phyloP scores from a whole-genome alignment of 92 coral and sea anemone species.

The Blastomussa wellsi region DNA sequence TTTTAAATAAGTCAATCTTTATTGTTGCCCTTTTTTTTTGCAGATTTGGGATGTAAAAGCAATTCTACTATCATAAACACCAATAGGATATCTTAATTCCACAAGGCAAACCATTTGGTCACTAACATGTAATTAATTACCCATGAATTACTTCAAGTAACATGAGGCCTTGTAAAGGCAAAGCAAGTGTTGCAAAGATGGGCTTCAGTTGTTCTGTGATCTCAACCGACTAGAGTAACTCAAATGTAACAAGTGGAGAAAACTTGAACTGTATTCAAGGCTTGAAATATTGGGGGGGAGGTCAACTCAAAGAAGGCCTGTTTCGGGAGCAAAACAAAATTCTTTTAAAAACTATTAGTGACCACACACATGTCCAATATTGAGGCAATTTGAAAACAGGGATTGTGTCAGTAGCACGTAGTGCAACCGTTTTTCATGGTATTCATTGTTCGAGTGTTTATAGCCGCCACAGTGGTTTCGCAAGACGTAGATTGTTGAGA shows the following conservation, averaged over 20 bases:
- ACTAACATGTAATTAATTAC: background rate
- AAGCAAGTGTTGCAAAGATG: background rate
- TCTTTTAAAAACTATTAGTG: background rate
- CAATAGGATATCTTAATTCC: background rate
- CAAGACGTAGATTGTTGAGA: too few relatives aligned
- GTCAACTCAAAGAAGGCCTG: background rate
- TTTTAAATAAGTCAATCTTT: too few relatives aligned
- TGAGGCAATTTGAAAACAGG: background rate
- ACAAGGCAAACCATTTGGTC: background rate
- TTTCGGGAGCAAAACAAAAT: background rate
- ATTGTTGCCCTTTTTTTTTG: constrained; percentile 23
- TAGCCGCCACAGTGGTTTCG: too few relatives aligned
- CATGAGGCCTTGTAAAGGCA: background rate
- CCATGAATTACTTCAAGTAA: background rate
- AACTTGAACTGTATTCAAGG: background rate
- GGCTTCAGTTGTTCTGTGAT: background rate
- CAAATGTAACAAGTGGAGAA: background rate
- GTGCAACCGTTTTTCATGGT: too few relatives aligned
- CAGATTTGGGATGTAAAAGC: constrained; percentile 83
- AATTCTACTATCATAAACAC: constrained; percentile 57
- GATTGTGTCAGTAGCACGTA: background rate
- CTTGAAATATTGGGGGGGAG: background rate
- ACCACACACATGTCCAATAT: background rate
- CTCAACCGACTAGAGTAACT: background rate
- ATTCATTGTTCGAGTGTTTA: too few relatives aligned